Conservation (phyloP, 2,888 invertebrate genomes). For the Toxonevra muliebris region DNA sequence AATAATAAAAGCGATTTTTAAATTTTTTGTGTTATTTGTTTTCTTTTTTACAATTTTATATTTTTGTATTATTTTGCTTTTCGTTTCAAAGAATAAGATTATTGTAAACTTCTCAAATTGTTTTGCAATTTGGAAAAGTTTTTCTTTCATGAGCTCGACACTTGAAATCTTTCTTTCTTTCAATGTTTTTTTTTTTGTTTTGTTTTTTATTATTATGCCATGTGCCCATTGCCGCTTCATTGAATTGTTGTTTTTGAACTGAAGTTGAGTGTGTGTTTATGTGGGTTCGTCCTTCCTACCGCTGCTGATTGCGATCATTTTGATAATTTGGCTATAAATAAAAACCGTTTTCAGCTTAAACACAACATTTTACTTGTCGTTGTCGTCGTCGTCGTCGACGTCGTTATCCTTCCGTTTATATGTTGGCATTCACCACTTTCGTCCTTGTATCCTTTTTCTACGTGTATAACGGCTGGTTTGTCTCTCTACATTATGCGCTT, state of each 20-base stretch:
- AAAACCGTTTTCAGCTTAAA: slow-evolving; percentile 4
- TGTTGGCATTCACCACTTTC: slow-evolving; percentile 38
- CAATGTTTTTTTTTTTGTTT: not conserved
- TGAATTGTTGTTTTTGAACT: slow-evolving; percentile 20
- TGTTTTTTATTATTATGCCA: not conserved
- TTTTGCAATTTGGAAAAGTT: slow-evolving; percentile 32
- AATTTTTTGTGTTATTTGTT: too few relatives aligned
- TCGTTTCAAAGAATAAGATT: slow-evolving; percentile 17
- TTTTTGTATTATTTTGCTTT: slow-evolving; percentile 15
- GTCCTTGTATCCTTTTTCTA: not conserved
- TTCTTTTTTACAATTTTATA: not conserved
- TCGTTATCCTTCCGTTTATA: slow-evolving; percentile 26
- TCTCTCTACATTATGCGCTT: not conserved
- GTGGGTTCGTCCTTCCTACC: not conserved
- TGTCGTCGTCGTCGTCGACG: slow-evolving; percentile 26
- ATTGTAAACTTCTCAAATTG: slow-evolving; percentile 38
- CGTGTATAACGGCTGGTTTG: slow-evolving; percentile 6
- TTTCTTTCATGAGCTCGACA: slow-evolving; percentile 41
- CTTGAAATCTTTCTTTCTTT: not conserved
- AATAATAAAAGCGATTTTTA: slow-evolving; percentile 26
- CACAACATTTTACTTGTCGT: slow-evolving; percentile 10
- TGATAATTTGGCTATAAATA: slow-evolving; percentile 17
- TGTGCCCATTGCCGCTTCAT: not conserved
- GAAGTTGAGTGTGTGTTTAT: not conserved
- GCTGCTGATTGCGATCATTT: slow-evolving; percentile 14